These are phyloP conservation scores for Dichetophora obliterata DNA, from an alignment of 2,888 invertebrate genomes.

Conservation along the genomic window DNA sequence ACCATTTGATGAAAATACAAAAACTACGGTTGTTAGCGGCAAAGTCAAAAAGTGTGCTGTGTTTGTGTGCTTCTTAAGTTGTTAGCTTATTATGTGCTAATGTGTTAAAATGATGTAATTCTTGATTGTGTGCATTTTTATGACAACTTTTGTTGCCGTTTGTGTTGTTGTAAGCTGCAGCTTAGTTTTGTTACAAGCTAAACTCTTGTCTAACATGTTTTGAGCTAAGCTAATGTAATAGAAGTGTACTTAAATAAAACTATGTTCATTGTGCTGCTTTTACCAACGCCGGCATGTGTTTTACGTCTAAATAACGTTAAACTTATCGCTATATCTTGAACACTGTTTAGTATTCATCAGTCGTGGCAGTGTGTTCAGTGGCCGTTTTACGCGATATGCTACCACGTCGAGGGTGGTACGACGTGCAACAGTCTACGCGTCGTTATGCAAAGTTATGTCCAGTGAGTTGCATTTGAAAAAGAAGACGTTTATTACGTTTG, in stretches of 20 bases:
- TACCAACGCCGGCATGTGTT: not conserved
- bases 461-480: not conserved
- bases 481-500: not conserved
- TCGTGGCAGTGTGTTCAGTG: slow-evolving; percentile 7
- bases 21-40: not conserved
- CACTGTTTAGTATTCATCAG: not conserved
- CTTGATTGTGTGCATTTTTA: not conserved
- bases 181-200: too few relatives aligned
- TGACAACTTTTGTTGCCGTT: not conserved
- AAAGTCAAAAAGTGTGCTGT: not conserved
- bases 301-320: not conserved
- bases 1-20: not conserved
- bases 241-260: too few relatives aligned
- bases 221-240: too few relatives aligned
- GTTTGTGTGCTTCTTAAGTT: not conserved
- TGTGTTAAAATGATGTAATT: not conserved
- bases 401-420: slow-evolving; percentile 66
- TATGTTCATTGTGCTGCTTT: not conserved
- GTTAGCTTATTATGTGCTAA: not conserved
- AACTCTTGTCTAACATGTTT: too few relatives aligned
- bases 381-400: slow-evolving; percentile 56
- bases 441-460: slow-evolving; percentile 65
- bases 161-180: not conserved
- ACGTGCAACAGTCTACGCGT: slow-evolving; percentile 67
- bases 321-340: not conserved